Evolutionary conservation across 2,113 vertebrate species (phyloP).

Genomic region (Stigmatopora nigra): DNA sequence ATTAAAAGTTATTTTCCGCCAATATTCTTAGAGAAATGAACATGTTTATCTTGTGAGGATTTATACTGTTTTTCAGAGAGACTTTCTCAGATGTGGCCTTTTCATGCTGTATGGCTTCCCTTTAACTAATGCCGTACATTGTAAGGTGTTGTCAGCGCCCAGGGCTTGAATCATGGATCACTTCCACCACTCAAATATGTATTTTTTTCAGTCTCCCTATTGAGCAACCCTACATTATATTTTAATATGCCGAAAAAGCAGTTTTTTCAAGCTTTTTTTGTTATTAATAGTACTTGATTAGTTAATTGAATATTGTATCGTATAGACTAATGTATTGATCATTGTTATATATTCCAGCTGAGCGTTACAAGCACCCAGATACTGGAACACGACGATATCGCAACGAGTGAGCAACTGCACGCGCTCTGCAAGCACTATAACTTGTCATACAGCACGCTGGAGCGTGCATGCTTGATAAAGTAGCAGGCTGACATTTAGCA

Average conservation of each 20-base stretch:
- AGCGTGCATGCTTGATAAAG: constrained; percentile 7
- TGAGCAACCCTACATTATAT: not conserved
- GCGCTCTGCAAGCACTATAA: constrained; percentile 9
- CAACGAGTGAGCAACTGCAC: constrained; percentile 9
- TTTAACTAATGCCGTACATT: not conserved
- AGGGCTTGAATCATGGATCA: not conserved
- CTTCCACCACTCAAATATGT: not conserved
- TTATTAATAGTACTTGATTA: too few species aligned
- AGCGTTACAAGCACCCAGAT: constrained; percentile 18
- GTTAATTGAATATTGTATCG: too few species aligned
- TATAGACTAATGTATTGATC: too few species aligned
- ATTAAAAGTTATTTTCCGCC: constrained; percentile 31
- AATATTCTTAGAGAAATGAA: constrained; percentile 23
- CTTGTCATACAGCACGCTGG: constrained; percentile 1
- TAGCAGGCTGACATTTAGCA: constrained; percentile 23
- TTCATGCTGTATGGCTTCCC: not conserved
- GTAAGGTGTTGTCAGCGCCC: not conserved
- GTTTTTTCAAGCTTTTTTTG: too few species aligned
- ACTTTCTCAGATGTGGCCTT: not conserved
- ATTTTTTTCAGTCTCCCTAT: not conserved
- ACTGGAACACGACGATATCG: constrained; percentile 39
- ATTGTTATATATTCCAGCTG: too few species aligned
- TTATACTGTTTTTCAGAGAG: constrained; percentile 31
- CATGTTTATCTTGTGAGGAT: constrained; percentile 41
- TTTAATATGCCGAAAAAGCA: too few species aligned